Conservation (phyloP, 2,113 vertebrate genomes). For the Procavia capensis region DNA sequence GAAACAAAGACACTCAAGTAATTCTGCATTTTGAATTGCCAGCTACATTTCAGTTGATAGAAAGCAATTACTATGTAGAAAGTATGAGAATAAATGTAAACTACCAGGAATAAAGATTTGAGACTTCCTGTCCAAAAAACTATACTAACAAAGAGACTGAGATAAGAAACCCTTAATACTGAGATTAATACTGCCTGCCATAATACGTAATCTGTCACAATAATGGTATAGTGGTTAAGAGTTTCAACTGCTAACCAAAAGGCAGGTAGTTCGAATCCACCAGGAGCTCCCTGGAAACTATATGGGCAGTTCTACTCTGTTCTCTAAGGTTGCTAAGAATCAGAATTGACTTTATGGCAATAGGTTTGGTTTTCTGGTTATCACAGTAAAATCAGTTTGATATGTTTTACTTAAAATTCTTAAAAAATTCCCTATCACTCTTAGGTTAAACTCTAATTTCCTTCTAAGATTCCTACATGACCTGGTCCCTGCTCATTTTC, state of each 20-base stretch:
- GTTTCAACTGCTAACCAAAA: no score
- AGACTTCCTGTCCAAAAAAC: not conserved
- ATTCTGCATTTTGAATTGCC: conserved; percentile 33
- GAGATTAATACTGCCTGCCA: not conserved
- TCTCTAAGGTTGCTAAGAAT: no score
- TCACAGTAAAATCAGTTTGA: conserved; percentile 40
- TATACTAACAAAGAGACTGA: not conserved
- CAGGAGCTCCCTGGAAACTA: no score
- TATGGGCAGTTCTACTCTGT: no score
- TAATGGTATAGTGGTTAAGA: no score
- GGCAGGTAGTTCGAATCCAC: no score
- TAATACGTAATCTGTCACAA: conserved; percentile 14
- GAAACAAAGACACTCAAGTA: not conserved
- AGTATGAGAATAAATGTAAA: conserved; percentile 4
- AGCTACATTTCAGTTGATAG: not conserved
- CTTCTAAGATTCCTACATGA: not conserved
- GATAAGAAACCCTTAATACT: not conserved
- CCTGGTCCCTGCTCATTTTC: not conserved
- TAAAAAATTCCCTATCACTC: not conserved
- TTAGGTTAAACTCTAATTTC: conserved; percentile 33
- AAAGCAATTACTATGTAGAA: conserved; percentile 25
- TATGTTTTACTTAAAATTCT: conserved; percentile 40
- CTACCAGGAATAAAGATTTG: not conserved
- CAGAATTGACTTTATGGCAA: no score
- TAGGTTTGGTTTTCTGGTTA: no score